A percentile compares a stretch with the other conserved stretches of the same genome.
These are phyloP conservation scores for Taenioides sp. DNA, from an alignment of 2,797 vertebrate species.

Conservation along the genomic window DNA sequence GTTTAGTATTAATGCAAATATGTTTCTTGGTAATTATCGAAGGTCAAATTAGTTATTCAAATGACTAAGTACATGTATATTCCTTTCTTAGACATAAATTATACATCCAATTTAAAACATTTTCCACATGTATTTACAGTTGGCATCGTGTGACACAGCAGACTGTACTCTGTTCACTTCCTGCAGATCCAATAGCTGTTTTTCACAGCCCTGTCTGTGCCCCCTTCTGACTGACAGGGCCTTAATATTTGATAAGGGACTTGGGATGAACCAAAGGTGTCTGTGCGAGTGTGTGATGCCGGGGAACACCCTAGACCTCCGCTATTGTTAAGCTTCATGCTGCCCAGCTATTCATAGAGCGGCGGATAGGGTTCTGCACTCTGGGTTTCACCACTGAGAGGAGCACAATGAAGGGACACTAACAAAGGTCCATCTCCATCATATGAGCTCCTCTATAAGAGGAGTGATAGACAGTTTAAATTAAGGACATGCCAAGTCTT, in stretches of 20 bases:
- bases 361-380: slow-evolving; percentile 68
- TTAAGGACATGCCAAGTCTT: slow-evolving; percentile 22
- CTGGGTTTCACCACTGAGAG: slow-evolving; percentile 56
- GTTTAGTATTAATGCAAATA: background rate
- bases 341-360: slow-evolving; percentile 65
- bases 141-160: slow-evolving; percentile 27
- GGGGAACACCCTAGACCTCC: slow-evolving; percentile 73
- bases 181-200: slow-evolving; percentile 46
- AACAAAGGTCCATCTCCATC: slow-evolving; percentile 69
- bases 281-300: slow-evolving; percentile 63
- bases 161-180: slow-evolving; percentile 9
- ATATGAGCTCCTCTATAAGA: slow-evolving; percentile 50
- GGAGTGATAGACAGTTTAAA: slow-evolving; percentile 46
- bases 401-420: slow-evolving; percentile 67
- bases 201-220: slow-evolving; percentile 44
- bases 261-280: slow-evolving; percentile 67
- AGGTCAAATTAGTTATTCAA: background rate
- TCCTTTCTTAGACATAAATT: background rate
- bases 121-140: slow-evolving; percentile 32
- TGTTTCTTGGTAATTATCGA: background rate
- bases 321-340: slow-evolving; percentile 64
- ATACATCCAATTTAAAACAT: background rate
- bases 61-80: too few relatives aligned
- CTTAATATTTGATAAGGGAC: slow-evolving; percentile 76
- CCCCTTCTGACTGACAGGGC: slow-evolving; percentile 57